Evolutionary conservation across 2,888 invertebrate genomes (phyloP).

Genomic region (Myopa testacea): DNA sequence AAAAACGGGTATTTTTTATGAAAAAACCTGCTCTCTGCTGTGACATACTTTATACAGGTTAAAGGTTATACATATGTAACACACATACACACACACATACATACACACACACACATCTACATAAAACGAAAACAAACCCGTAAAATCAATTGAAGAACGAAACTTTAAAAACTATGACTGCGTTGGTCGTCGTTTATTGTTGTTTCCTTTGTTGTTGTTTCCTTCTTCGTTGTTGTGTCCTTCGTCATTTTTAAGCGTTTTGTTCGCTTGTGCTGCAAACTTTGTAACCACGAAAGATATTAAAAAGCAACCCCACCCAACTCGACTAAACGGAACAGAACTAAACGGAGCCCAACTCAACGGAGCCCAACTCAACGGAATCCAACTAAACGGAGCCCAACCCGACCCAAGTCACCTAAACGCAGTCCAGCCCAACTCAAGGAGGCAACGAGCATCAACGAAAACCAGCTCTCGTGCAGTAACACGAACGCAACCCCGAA

Average conservation of each 20-base stretch:
- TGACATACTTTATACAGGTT: no score
- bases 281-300: conserved; percentile 12
- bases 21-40: no score
- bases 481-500: not conserved
- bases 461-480: not conserved
- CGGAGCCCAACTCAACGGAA: no score
- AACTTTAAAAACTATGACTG: not conserved
- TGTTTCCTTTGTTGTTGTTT: conserved; percentile 7
- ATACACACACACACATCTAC: not conserved
- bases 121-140: not conserved
- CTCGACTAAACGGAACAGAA: no score
- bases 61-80: not conserved
- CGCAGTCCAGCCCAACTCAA: no score
- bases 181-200: not conserved
- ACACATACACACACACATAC: not conserved
- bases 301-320: not conserved
- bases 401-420: no score
- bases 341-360: no score
- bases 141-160: not conserved
- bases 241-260: conserved; percentile 41
- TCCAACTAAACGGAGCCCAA: no score
- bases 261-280: conserved; percentile 37
- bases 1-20: no score
- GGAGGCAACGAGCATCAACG: no score
- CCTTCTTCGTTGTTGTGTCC: conserved; percentile 28